phyloP scores from a whole-genome alignment of 53 echinoderm and acorn worm species.

The Paracentrotus lividus region DNA sequence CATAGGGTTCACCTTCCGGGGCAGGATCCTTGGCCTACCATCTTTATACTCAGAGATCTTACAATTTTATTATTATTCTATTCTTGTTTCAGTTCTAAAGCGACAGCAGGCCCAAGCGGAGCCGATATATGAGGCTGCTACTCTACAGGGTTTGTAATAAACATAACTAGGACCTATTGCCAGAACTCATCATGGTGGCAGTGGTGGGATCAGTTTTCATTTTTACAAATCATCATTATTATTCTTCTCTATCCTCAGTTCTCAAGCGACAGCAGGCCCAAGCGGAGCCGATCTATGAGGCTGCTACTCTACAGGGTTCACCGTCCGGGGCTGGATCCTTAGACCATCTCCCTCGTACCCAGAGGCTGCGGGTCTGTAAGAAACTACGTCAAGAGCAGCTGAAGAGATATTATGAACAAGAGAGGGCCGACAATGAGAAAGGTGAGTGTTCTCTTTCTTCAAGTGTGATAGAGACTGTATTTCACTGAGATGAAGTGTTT shows the following conservation, averaged over 20 bases:
- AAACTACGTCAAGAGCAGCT: conserved; percentile 86
- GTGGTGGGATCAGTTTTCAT: too few species aligned
- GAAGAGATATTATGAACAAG: conserved; percentile 74
- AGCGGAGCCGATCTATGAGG: conserved; percentile 53
- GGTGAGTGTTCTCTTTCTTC: neutral
- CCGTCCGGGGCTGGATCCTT: conserved; percentile 59
- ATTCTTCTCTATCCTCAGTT: neutral
- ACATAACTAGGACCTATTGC: too few species aligned
- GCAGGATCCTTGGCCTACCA: too few species aligned
- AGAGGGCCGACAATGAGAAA: conserved; percentile 63
- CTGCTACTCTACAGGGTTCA: conserved; percentile 40
- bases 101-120: neutral
- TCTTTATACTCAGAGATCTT: too few species aligned
- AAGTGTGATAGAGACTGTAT: too few species aligned
- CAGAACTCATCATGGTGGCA: too few species aligned
- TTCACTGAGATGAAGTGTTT: too few species aligned
- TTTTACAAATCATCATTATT: neutral
- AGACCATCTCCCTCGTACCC: conserved; percentile 83
- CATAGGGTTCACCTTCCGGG: too few species aligned
- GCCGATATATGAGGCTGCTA: neutral
- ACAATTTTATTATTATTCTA: too few species aligned
- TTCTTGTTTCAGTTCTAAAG: too few species aligned
- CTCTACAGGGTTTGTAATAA: too few species aligned
- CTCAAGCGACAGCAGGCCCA: conserved; percentile 64
- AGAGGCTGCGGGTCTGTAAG: conserved; percentile 85